Evolutionary conservation across 2,113 vertebrate genomes (phyloP), one percentile per base, ranked within the genome.

Genomic region (Illadopsis cleaveri): DNA sequence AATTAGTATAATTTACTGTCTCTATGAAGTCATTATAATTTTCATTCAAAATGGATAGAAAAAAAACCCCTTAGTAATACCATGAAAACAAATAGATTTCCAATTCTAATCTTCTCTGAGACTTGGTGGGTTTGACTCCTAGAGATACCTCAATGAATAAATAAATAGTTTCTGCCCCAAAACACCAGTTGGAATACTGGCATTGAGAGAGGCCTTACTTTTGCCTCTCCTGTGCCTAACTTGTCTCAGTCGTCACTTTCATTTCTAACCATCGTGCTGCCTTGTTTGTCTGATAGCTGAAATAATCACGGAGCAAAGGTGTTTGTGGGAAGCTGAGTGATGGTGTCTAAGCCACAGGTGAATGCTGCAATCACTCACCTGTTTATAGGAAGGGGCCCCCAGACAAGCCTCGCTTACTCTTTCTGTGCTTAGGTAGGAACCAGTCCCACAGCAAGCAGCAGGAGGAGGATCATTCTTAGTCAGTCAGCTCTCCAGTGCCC

Each of bases 271-370:
- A 33, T 51, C 0, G 1, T 7, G 15, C 62, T 91, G 68, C 68
- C 82, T 62, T 38, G n/a, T 69, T 83, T 53, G n/a, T 57, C 65
- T 31, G 21, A 77, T 11, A 82, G 65, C 64, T 42, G 35, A 45
- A 84, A 75, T 33, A 70, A 75, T 50, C 82, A 50, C 44, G 0
- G 0, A 33, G 38, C 31, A 37, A 40, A 69, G n/a, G 22, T 22
- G 42, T 61, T 31, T 87, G 28, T 48, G 24, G 42, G 50, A 56
- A 89, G 82, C 72, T 15, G 54, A 80, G 69, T 25, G n/a, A 35
- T 5, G 25, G 58, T 0, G 0, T 10, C 40, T n/a, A 38, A 72
- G 24, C 15, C 72, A 48, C 1, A 2, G 17, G 15, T 21, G 37
- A 86, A 61, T 4, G 5, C 27, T 4, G 20, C 45, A 40, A 21